Conservation (phyloP, 2,797 vertebrate species). For the Danio aesculapii region DNA sequence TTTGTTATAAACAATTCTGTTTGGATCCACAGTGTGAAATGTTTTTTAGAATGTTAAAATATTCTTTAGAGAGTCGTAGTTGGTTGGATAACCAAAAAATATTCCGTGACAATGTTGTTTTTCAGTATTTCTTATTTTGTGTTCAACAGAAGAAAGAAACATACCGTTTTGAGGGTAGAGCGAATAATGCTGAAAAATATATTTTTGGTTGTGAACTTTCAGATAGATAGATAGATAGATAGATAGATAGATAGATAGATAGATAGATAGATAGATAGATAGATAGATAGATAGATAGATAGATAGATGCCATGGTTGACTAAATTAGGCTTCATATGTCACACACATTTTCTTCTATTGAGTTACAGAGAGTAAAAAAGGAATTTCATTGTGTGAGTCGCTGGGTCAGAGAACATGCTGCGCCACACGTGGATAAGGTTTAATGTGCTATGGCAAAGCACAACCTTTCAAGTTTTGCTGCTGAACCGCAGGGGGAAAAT, state of each 20-base stretch:
- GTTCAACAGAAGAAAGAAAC: too few species aligned
- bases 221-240: slow-evolving; percentile 9
- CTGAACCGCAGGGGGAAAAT: slow-evolving; percentile 65
- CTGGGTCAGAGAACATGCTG: slow-evolving; percentile 76
- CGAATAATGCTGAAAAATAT: too few species aligned
- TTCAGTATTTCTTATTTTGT: too few species aligned
- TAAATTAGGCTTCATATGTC: slow-evolving; percentile 3
- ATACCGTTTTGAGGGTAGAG: too few species aligned
- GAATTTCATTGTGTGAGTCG: slow-evolving; percentile 62
- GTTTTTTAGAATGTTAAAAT: too few species aligned
- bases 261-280: neutral
- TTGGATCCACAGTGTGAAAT: too few species aligned
- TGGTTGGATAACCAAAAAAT: too few species aligned
- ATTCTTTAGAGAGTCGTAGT: too few species aligned
- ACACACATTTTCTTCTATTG: slow-evolving; percentile 43
- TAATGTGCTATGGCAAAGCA: slow-evolving; percentile 64
- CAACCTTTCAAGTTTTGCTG: slow-evolving; percentile 68
- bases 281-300: neutral
- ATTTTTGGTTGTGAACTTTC: too few species aligned
- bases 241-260: neutral
- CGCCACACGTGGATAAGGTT: slow-evolving; percentile 76
- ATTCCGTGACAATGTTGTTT: too few species aligned
- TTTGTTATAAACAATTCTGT: too few species aligned
- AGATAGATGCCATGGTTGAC: slow-evolving; percentile 8
- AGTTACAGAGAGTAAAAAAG: slow-evolving; percentile 50